Conservation (phyloP, 2,888 invertebrate species). For the Laothoe populi region DNA sequence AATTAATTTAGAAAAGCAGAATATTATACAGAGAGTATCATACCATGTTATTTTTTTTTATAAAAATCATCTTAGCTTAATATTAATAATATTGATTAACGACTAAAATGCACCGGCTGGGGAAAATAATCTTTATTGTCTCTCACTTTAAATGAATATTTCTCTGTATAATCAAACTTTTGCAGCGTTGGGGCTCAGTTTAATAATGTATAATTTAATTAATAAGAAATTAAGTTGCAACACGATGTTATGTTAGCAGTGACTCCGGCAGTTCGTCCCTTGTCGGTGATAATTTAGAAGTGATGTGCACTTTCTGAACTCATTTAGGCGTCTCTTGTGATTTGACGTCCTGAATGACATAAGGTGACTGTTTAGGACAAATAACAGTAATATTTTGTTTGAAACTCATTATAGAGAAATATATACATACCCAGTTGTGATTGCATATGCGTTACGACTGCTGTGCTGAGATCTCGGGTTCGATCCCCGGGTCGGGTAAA, state of each 20-base stretch:
- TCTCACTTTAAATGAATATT: background rate
- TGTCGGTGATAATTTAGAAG: background rate
- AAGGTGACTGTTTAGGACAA: background rate
- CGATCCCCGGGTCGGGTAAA: too few species aligned
- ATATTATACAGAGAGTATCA: too few species aligned
- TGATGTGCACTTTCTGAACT: too few species aligned
- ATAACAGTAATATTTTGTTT: background rate
- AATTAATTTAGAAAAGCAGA: too few species aligned
- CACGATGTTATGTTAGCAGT: background rate
- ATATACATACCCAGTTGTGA: too few species aligned
- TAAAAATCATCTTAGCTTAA: background rate
- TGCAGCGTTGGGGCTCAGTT: background rate
- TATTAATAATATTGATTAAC: constrained; percentile 4
- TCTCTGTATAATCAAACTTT: background rate
- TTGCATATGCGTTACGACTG: too few species aligned
- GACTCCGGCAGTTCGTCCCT: background rate
- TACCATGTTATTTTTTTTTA: background rate
- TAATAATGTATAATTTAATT: constrained; percentile 10
- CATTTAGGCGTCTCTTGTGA: background rate
- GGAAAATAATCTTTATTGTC: constrained; percentile 3
- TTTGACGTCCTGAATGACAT: background rate
- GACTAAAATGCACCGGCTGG: background rate
- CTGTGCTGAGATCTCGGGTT: too few species aligned
- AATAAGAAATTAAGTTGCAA: constrained; percentile 3
- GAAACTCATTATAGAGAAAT: too few species aligned